Evolutionary conservation across 2,888 invertebrate species (phyloP).

Genomic region (Bellardia pandia): DNA sequence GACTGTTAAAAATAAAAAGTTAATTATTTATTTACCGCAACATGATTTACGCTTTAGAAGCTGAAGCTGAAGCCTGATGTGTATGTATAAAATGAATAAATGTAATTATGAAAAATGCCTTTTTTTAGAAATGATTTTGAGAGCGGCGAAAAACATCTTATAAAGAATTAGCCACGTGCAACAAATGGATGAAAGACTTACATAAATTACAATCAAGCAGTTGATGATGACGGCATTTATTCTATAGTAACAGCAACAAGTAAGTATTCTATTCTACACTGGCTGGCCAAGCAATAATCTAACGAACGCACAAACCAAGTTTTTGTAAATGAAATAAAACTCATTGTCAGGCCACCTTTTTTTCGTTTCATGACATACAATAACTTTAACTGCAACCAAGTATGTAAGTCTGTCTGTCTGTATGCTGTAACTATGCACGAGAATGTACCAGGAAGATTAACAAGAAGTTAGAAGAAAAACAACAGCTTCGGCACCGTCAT

Average conservation of each 20-base stretch:
- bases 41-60: background rate
- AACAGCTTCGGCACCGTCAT: slow-evolving; percentile 41
- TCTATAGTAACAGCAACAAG: background rate
- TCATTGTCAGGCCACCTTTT: slow-evolving; percentile 57
- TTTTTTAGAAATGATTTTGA: slow-evolving; percentile 21
- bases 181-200: slow-evolving; percentile 37
- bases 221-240: slow-evolving; percentile 56
- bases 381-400: slow-evolving; percentile 18
- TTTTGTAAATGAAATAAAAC: slow-evolving; percentile 47
- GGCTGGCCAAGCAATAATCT: slow-evolving; percentile 23
- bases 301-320: background rate
- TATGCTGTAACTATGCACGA: background rate
- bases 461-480: slow-evolving; percentile 55
- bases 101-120: slow-evolving; percentile 49
- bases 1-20: slow-evolving; percentile 34
- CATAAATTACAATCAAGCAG: slow-evolving; percentile 71
- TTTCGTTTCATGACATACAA: slow-evolving; percentile 34
- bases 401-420: background rate
- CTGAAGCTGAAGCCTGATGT: background rate
- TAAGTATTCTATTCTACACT: slow-evolving; percentile 11
- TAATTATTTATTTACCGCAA: slow-evolving; percentile 52
- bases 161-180: slow-evolving; percentile 71
- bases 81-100: background rate
- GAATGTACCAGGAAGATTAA: slow-evolving; percentile 44
- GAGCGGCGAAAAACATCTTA: slow-evolving; percentile 36